phyloP scores from a whole-genome alignment of 2,888 invertebrate species.

The Calliscelio sp. region DNA sequence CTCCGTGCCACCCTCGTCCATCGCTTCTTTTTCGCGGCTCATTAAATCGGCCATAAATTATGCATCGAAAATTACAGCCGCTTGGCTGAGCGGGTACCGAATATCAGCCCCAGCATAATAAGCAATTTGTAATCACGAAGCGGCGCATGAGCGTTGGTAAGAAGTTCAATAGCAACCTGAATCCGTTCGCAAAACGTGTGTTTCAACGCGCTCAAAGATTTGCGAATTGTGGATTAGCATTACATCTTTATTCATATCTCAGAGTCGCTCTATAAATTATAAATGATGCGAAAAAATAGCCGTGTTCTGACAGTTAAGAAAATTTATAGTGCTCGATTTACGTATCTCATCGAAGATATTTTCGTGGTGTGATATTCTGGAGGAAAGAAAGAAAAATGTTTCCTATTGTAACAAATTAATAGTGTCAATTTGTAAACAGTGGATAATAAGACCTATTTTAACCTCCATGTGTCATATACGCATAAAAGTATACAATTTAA shows the following conservation, averaged over 20 bases:
- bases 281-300: slow-evolving; percentile 42
- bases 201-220: slow-evolving; percentile 53
- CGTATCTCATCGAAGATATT: slow-evolving; percentile 21
- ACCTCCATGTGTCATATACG: too few species aligned
- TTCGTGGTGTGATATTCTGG: background rate
- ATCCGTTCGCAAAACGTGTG: slow-evolving; percentile 68
- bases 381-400: background rate
- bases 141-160: slow-evolving; percentile 84
- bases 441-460: too few species aligned
- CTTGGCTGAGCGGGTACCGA: slow-evolving; percentile 72
- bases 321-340: slow-evolving; percentile 30
- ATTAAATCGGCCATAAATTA: slow-evolving; percentile 86
- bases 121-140: slow-evolving; percentile 86
- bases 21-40: slow-evolving; percentile 85
- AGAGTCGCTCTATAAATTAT: slow-evolving; percentile 48
- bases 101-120: slow-evolving; percentile 82
- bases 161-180: slow-evolving; percentile 81
- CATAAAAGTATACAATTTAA: too few species aligned
- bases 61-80: slow-evolving; percentile 85
- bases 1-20: slow-evolving; percentile 74
- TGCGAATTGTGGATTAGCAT: slow-evolving; percentile 65
- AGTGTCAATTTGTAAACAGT: too few species aligned
- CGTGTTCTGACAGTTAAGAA: slow-evolving; percentile 6
- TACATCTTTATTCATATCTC: slow-evolving; percentile 60
- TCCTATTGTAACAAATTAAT: background rate